Conservation (phyloP, 2,797 vertebrate species). For the Sebastes trivittatus region DNA sequence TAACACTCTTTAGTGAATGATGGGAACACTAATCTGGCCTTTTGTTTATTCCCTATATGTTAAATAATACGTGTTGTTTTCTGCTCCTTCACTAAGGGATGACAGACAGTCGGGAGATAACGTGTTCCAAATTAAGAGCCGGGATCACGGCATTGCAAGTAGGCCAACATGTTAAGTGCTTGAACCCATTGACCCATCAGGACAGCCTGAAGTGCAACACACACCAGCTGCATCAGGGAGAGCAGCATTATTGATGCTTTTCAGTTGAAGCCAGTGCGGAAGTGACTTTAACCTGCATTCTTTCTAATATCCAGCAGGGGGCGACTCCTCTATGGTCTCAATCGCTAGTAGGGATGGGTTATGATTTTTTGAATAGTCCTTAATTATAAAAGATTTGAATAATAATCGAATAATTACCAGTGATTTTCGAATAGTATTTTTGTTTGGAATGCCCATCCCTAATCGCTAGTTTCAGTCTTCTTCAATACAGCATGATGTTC, state of each 20-base stretch:
- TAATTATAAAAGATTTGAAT: too few relatives aligned
- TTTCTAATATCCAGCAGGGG: not conserved
- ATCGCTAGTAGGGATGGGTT: too few relatives aligned
- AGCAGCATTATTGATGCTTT: not conserved
- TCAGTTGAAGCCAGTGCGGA: not conserved
- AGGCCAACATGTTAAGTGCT: not conserved
- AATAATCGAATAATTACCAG: too few relatives aligned
- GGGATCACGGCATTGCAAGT: not conserved
- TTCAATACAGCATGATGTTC: too few relatives aligned
- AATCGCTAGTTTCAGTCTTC: too few relatives aligned
- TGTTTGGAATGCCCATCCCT: too few relatives aligned
- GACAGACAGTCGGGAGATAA: not conserved
- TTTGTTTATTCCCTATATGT: not conserved
- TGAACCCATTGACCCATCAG: not conserved
- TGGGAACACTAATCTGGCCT: not conserved
- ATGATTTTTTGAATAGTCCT: too few relatives aligned
- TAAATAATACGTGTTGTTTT: not conserved
- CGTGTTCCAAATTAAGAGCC: not conserved
- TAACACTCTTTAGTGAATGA: not conserved
- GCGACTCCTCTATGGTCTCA: not conserved
- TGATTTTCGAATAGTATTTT: too few relatives aligned
- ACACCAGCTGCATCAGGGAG: not conserved
- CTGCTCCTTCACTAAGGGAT: not conserved
- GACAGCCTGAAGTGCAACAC: not conserved
- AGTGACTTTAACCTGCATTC: not conserved